Conservation (phyloP, 2,888 invertebrate species). For the Polydrusus pterygomalis region DNA sequence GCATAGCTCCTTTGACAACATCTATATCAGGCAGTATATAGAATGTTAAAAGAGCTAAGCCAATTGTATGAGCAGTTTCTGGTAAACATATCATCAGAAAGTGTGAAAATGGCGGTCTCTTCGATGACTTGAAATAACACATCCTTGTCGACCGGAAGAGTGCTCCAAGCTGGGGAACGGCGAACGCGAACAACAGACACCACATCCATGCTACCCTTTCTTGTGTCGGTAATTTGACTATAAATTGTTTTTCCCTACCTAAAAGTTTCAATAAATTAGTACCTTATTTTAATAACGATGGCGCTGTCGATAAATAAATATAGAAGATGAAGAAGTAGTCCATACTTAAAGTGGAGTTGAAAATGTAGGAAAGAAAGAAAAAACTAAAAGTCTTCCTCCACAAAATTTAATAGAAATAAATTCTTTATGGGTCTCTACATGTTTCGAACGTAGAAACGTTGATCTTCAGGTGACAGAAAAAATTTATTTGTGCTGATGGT, state of each 20-base stretch:
- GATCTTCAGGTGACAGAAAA: no score
- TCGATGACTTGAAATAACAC: conserved; percentile 92
- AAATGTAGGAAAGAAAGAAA: no score
- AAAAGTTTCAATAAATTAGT: conserved; percentile 60
- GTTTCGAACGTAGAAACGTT: no score
- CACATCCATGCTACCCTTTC: conserved; percentile 95
- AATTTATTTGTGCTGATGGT: no score
- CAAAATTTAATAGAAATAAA: no score
- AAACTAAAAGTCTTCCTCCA: no score
- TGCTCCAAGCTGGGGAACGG: conserved; percentile 91
- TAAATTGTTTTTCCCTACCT: conserved; percentile 92
- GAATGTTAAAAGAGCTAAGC: conserved; percentile 90
- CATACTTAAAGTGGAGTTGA: no score
- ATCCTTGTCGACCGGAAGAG: conserved; percentile 89
- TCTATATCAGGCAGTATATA: conserved; percentile 93
- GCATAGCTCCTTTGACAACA: conserved; percentile 95
- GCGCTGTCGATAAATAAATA: no score
- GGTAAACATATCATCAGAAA: conserved; percentile 84
- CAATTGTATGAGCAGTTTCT: conserved; percentile 92
- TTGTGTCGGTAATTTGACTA: conserved; percentile 86
- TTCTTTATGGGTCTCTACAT: no score
- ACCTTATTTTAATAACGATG: no score
- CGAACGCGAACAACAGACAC: conserved; percentile 90
- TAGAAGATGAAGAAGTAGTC: no score
- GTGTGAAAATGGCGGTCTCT: conserved; percentile 80